These are phyloP conservation scores for Arothron firmamentum DNA, from an alignment of 2,113 vertebrate species.

Conservation along the genomic window DNA sequence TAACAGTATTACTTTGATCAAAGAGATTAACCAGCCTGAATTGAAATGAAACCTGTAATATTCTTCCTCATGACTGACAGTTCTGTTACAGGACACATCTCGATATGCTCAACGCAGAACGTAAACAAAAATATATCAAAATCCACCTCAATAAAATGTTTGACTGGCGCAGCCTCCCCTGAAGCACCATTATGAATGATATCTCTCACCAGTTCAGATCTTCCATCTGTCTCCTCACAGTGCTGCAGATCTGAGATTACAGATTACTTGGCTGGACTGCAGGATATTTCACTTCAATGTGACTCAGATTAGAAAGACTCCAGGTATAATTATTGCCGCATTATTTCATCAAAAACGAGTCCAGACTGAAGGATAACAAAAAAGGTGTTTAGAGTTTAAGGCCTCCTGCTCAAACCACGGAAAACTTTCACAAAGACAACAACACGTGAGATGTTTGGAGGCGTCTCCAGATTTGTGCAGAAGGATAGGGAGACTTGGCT, in stretches of 20 bases:
- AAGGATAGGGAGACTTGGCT: constrained; percentile 13
- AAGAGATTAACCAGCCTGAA: too few relatives aligned
- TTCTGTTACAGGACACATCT: background rate
- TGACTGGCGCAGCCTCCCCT: background rate
- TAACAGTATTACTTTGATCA: too few relatives aligned
- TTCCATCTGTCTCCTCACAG: constrained; percentile 43
- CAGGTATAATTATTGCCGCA: constrained; percentile 30
- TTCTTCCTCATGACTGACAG: background rate
- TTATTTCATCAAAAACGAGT: background rate
- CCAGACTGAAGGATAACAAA: background rate
- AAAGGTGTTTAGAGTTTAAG: constrained; percentile 11
- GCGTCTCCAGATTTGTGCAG: background rate
- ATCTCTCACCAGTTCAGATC: constrained; percentile 21
- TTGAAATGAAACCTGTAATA: background rate
- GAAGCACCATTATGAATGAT: constrained; percentile 8
- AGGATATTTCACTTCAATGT: constrained; percentile 25
- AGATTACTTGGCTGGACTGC: constrained; percentile 38
- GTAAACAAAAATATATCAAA: constrained; percentile 14
- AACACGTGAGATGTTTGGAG: background rate
- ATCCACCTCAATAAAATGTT: constrained; percentile 1
- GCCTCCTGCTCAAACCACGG: constrained; percentile 27
- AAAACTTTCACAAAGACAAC: background rate
- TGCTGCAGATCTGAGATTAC: constrained; percentile 29
- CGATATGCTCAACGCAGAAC: background rate
- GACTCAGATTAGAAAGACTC: constrained; percentile 26